Evolutionary conservation across 1,140 invertebrate genomes (phyloP).

Genomic region (Drosophila cardini): DNA sequence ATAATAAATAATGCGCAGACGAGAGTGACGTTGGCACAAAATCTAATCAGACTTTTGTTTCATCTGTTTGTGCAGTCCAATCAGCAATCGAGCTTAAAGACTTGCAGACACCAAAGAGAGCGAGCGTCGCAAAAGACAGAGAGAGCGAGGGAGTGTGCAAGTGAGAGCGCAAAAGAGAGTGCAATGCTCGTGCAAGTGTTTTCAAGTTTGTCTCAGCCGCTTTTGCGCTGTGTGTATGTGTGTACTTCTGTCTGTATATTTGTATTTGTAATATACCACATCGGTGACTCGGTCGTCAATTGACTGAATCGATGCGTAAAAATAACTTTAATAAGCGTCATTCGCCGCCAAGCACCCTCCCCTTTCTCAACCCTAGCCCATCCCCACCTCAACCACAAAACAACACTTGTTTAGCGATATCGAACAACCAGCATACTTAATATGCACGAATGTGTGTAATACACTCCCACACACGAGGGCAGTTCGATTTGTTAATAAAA

Average conservation of each 20-base stretch:
- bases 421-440: constrained; percentile 34
- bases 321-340: constrained; percentile 70
- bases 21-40: constrained; percentile 48
- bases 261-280: constrained; percentile 8
- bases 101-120: background rate
- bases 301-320: constrained; percentile 76
- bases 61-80: constrained; percentile 23
- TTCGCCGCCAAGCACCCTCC: constrained; percentile 43
- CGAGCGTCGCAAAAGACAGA: background rate
- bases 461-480: constrained; percentile 19
- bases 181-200: constrained; percentile 32
- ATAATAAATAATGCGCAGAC: constrained; percentile 53
- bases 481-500: background rate
- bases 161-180: constrained; percentile 24
- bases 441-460: constrained; percentile 4
- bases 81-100: constrained; percentile 11
- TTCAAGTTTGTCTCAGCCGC: constrained; percentile 6
- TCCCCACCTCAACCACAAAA: too few relatives aligned
- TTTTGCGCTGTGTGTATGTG: background rate
- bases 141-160: background rate
- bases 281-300: constrained; percentile 57
- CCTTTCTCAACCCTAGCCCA: background rate
- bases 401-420: constrained; percentile 57
- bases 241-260: background rate
- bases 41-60: constrained; percentile 53